Percentiles rank a stretch among this genome's conserved stretches.
These are phyloP conservation scores for Macropodus opercularis DNA, from an alignment of 2,797 vertebrate species.

Conservation along the genomic window DNA sequence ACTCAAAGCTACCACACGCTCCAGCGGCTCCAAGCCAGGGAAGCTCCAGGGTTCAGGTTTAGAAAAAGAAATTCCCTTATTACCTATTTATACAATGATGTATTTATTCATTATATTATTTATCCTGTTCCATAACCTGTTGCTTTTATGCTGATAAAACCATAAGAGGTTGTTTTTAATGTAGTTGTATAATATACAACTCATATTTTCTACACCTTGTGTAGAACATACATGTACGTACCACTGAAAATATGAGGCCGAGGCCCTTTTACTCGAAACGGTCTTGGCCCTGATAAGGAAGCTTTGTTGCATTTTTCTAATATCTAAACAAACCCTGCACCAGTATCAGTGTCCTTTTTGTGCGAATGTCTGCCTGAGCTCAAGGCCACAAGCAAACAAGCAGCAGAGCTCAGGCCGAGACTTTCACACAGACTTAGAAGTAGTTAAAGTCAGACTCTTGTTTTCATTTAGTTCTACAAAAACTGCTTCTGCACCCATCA, in stretches of 20 bases:
- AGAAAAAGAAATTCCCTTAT: constrained; percentile 19
- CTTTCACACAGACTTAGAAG: constrained; percentile 21
- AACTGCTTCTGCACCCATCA: no score
- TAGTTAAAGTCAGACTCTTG: constrained; percentile 13
- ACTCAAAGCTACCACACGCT: constrained; percentile 41
- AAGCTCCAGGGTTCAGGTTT: constrained; percentile 41
- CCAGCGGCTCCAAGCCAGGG: constrained; percentile 35
- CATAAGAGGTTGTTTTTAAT: no score
- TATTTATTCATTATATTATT: no score
- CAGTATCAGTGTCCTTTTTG: constrained; percentile 2
- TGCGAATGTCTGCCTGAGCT: constrained; percentile 6
- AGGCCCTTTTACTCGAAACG: background rate
- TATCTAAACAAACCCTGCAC: constrained; percentile 3
- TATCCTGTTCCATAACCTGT: no score
- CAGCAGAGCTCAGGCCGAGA: background rate
- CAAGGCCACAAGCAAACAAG: constrained; percentile 6
- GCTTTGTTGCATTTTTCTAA: constrained; percentile 4
- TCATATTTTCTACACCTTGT: no score
- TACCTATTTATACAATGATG: no score
- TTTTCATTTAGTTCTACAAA: background rate
- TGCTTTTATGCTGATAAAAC: no score
- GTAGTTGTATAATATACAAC: no score
- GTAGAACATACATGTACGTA: background rate
- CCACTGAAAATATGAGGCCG: background rate
- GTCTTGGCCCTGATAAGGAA: background rate